Base-by-base conservation (phyloP, 2,113 vertebrate species). In the Dolichotis patagonum region DNA sequence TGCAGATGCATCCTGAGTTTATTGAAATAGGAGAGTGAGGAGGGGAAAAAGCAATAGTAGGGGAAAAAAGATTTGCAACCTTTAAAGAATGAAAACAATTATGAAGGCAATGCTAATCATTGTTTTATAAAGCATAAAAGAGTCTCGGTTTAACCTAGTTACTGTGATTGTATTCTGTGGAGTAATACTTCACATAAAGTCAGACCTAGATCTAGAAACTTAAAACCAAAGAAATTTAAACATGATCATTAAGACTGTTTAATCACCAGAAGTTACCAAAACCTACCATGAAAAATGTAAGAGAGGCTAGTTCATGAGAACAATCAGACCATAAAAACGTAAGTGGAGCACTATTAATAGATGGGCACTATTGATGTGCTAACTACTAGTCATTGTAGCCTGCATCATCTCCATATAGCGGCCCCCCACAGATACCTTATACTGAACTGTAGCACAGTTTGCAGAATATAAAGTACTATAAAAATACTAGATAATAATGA, bases 381-480 rank as follows among this genome's bases (percentile, higher is more conserved):
- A 93, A 88, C 24, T 78, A 35, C 69, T 88, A 77, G 75, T 95
- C 22, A 52, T 49, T 83, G 24, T 4, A 69, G 49, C 19, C 75
- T 82, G 60, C 30, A 87, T 43, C 17, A 62, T 90, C 88, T 82
- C 75, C 54, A 58, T 32, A 30, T 75, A 35, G 26, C 8, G 4
- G 6, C 32, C 8, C 35, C 35, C 30, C 7, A 65, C 38, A 82
- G 81, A 90, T 67, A 87, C 54, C 78, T 97, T 80, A 88, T 32
- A 52, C 11, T 0, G 26, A 56, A 90, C 1, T 90, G 46, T 52
- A 60, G 92, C 85, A 73, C 71, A 32, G 12, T 96, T 95, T 95
- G 41, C 89, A 95, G 97, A 96, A 92, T 94, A 94, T 73, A 87
- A 97, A 96, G 94, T 95, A 49, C 85, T 93, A 89, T 91, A 91